Evolutionary conservation across 1,140 invertebrate species (phyloP), one percentile per base, ranked within the genome.

Genomic region (Pachyrhynchus sulphureomaculatus): DNA sequence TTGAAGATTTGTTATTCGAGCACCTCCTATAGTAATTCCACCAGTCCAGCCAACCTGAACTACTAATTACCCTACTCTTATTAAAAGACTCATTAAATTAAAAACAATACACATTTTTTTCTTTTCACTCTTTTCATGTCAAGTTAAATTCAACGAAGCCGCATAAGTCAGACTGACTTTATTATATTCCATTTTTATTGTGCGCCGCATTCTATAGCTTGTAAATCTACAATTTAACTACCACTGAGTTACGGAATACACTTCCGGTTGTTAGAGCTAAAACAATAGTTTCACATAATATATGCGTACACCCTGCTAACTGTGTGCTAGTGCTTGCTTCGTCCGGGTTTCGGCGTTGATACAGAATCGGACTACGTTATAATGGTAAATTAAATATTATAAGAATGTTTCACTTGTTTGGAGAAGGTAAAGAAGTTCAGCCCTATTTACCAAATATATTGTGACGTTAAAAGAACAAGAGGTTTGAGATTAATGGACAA

Each of bases 191-290:
- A 29, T 53, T 53, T 53, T 55, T 44, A 55, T 55, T 55, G 53
- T 55, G 24, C n/a, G n/a, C 53, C 20, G 39, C 20, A 44, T 45
- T 55, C 26, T 55, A 55, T 55, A 39, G 39, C 41, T 51, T 23
- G 53, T 45, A 42, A 55, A 55, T 44, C 33, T 32, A 41, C 44
- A 45, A 48, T 48, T 58, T 48, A 58, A 58, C 55, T 37, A 48
- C 55, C 55, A 18, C 55, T 49, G 55, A 48, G 55, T 49, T 48
- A 39, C 33, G 44, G 55, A 54, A 61, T 53, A 61, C 26, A 55
- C 51, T 62, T 53, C 58, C 54, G 54, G 21, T 41, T 54, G 36
- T 54, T 15, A 36, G 33, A 42, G 21, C 47, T 60, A 60, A 60
- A 60, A 60, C 57, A 60, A 60, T 60, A 26, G 23, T 13, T 29